A percentile compares a stretch with the other conserved stretches of the same genome.
These are phyloP conservation scores for Sceloporus tristichus DNA, from an alignment of 2,113 vertebrate genomes.

Conservation along the genomic window DNA sequence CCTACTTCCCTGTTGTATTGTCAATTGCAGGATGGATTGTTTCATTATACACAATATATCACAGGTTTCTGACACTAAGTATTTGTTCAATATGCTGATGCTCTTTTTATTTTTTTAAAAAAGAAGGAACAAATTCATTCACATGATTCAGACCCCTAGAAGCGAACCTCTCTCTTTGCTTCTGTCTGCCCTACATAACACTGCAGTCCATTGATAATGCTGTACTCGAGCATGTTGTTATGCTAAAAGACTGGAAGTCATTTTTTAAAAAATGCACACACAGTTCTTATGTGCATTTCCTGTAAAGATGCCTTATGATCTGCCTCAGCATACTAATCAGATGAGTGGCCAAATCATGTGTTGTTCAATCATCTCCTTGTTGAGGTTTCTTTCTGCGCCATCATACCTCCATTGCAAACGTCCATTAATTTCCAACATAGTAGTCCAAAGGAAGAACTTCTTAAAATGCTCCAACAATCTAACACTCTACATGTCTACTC, in stretches of 20 bases:
- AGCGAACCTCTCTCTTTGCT: slow-evolving; percentile 31
- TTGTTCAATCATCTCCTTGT: slow-evolving; percentile 73
- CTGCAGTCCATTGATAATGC: slow-evolving; percentile 49
- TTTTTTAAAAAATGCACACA: background rate
- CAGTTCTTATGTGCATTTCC: slow-evolving; percentile 45
- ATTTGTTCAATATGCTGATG: slow-evolving; percentile 32
- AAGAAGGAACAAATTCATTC: slow-evolving; percentile 23
- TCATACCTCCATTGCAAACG: slow-evolving; percentile 12
- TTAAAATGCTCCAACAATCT: background rate
- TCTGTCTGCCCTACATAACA: slow-evolving; percentile 47
- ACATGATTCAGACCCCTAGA: slow-evolving; percentile 50
- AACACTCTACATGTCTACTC: background rate
- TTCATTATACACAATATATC: background rate
- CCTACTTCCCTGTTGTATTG: background rate
- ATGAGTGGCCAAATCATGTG: slow-evolving; percentile 76
- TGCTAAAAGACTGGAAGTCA: slow-evolving; percentile 45
- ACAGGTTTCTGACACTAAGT: slow-evolving; percentile 14
- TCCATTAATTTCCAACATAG: background rate
- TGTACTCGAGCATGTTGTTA: slow-evolving; percentile 44
- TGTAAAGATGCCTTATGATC: slow-evolving; percentile 76
- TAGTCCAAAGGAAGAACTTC: background rate
- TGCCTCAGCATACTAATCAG: slow-evolving; percentile 70
- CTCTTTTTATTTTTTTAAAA: slow-evolving; percentile 16
- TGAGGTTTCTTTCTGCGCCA: slow-evolving; percentile 41
- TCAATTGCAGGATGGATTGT: background rate